A percentile compares a stretch with the other conserved stretches of the same genome.
Conservation (phyloP, 1,140 invertebrate genomes). For the Trichoplusia ni region DNA sequence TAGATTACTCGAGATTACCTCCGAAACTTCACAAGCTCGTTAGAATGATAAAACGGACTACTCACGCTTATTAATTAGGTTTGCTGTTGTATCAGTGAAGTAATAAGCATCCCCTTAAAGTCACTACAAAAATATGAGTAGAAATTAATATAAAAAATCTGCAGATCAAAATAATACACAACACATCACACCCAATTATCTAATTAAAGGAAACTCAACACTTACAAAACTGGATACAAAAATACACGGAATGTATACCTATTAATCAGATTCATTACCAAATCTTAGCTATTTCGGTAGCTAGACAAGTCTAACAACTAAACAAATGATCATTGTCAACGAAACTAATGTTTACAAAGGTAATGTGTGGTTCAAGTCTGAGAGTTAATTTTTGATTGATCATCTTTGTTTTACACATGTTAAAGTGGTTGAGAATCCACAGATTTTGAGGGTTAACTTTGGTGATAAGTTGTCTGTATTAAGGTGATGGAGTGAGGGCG, state of each 20-base stretch:
- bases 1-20: too few relatives aligned
- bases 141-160: too few relatives aligned
- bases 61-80: too few relatives aligned
- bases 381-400: slow-evolving; percentile 59
- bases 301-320: slow-evolving; percentile 32
- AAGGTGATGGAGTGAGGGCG: background rate
- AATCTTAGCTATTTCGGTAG: slow-evolving; percentile 4
- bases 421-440: background rate
- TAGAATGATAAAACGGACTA: too few relatives aligned
- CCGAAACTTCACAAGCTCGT: too few relatives aligned
- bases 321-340: slow-evolving; percentile 59
- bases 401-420: slow-evolving; percentile 33
- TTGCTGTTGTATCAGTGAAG: too few relatives aligned
- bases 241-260: background rate
- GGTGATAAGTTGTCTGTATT: background rate
- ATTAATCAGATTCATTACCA: slow-evolving; percentile 15
- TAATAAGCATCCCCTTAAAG: too few relatives aligned
- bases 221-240: background rate
- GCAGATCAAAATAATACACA: too few relatives aligned
- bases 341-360: slow-evolving; percentile 46
- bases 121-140: too few relatives aligned
- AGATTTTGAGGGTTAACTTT: background rate
- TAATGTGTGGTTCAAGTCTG: slow-evolving; percentile 49
- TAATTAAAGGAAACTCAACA: too few relatives aligned
- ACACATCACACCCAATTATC: too few relatives aligned